Conservation (phyloP, 2,113 vertebrate species). For the Pelodiscus sinensis region DNA sequence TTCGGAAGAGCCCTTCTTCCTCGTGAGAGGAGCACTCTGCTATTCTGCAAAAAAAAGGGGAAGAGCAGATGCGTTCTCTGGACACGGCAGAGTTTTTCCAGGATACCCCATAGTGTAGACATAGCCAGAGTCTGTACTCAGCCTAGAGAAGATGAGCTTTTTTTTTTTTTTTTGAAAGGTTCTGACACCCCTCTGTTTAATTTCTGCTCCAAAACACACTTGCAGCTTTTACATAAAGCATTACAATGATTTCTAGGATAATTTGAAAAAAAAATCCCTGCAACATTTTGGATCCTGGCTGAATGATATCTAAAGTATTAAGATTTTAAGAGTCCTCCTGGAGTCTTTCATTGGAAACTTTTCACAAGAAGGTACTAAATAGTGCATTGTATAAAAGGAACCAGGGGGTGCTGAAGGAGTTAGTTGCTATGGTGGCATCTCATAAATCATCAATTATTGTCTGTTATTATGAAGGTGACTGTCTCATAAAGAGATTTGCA, state of each 20-base stretch:
- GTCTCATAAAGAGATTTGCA: constrained; percentile 81
- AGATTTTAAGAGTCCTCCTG: neutral
- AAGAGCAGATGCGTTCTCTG: too few species aligned
- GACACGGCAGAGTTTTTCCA: too few species aligned
- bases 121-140: neutral
- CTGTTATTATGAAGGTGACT: constrained; percentile 82
- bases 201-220: neutral
- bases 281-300: neutral
- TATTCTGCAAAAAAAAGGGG: too few species aligned
- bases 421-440: constrained; percentile 82
- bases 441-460: constrained; percentile 87
- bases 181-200: constrained; percentile 1
- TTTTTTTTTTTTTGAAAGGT: constrained; percentile 10
- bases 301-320: neutral
- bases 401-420: constrained; percentile 71
- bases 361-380: constrained; percentile 44
- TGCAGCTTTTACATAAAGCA: neutral
- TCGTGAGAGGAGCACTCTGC: too few species aligned
- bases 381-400: constrained; percentile 62
- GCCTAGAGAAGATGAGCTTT: fast-evolving
- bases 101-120: too few species aligned
- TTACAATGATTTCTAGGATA: neutral
- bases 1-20: too few species aligned
- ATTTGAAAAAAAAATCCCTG: constrained; percentile 13
- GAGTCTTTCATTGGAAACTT: constrained; percentile 54